Percentiles rank a stretch among this genome's conserved stretches.
Evolutionary conservation across 1,140 invertebrate species (phyloP).

Genomic region (Brachionus sp.): DNA sequence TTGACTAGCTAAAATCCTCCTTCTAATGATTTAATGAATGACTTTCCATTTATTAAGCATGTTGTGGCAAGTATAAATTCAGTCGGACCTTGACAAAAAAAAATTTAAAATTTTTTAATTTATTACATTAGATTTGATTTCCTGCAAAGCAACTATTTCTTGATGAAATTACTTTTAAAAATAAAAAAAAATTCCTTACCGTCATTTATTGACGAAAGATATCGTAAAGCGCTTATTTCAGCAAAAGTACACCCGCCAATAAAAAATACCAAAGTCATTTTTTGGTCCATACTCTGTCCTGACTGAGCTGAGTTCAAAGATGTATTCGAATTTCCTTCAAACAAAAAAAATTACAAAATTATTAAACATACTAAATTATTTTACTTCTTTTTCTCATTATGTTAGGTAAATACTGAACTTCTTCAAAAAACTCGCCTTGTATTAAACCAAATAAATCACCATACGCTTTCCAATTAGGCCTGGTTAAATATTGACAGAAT

Average conservation of each 20-base stretch:
- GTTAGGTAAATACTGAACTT: constrained; percentile 61
- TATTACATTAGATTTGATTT: too few species aligned
- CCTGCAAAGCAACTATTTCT: not conserved
- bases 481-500: constrained; percentile 61
- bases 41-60: constrained; percentile 32
- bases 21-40: not conserved
- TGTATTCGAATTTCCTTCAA: constrained; percentile 55
- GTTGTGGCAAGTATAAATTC: constrained; percentile 30
- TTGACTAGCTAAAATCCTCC: not conserved
- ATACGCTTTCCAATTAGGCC: constrained; percentile 73
- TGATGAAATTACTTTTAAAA: not conserved
- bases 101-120: too few species aligned
- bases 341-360: constrained; percentile 32
- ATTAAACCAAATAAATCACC: constrained; percentile 67
- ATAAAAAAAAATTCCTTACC: constrained; percentile 60
- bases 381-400: constrained; percentile 56
- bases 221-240: constrained; percentile 85
- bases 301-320: constrained; percentile 57
- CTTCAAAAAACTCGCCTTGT: constrained; percentile 65
- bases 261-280: constrained; percentile 85
- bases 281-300: constrained; percentile 53
- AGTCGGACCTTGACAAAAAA: not conserved
- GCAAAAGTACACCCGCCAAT: constrained; percentile 93
- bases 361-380: not conserved
- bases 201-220: constrained; percentile 85